Percentiles rank a stretch among this genome's conserved stretches.
Evolutionary conservation across 1,140 invertebrate genomes (phyloP).

Genomic region (Samia ricini): DNA sequence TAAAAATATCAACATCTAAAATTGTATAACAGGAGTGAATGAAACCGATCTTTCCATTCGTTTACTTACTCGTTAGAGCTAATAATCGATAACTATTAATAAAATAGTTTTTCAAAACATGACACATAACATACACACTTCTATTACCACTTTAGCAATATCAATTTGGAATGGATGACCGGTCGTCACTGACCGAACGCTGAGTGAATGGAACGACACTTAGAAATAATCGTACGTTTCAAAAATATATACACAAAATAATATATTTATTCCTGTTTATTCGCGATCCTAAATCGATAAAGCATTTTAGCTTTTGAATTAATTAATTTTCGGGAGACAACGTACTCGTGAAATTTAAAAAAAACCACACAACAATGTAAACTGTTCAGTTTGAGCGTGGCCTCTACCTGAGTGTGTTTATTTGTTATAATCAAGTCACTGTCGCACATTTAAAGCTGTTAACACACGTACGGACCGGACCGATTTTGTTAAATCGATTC

Average conservation of each 20-base stretch:
- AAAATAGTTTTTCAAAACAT: not conserved
- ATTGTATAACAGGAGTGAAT: slow-evolving; percentile 2
- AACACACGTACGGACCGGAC: too few relatives aligned
- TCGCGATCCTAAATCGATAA: slow-evolving; percentile 1
- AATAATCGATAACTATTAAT: slow-evolving; percentile 3
- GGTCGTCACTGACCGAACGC: slow-evolving; percentile 9
- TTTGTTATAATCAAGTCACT: too few relatives aligned
- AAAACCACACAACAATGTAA: too few relatives aligned
- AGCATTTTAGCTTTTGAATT: not conserved
- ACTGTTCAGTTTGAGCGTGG: too few relatives aligned
- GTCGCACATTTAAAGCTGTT: too few relatives aligned
- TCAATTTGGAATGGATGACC: slow-evolving; percentile 28
- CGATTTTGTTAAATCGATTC: too few relatives aligned
- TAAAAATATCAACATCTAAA: not conserved
- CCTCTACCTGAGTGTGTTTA: too few relatives aligned
- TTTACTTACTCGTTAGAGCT: slow-evolving; percentile 7
- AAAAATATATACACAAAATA: not conserved
- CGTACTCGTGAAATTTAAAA: too few relatives aligned
- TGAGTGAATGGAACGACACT: slow-evolving; percentile 8
- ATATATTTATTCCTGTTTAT: not conserved
- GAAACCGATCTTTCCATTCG: slow-evolving; percentile 8
- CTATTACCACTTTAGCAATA: slow-evolving; percentile 9
- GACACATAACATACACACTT: slow-evolving; percentile 1
- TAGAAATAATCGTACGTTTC: not conserved
- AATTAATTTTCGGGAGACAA: too few relatives aligned